Conservation (phyloP, 2,888 invertebrate genomes). For the Sesia apiformis region DNA sequence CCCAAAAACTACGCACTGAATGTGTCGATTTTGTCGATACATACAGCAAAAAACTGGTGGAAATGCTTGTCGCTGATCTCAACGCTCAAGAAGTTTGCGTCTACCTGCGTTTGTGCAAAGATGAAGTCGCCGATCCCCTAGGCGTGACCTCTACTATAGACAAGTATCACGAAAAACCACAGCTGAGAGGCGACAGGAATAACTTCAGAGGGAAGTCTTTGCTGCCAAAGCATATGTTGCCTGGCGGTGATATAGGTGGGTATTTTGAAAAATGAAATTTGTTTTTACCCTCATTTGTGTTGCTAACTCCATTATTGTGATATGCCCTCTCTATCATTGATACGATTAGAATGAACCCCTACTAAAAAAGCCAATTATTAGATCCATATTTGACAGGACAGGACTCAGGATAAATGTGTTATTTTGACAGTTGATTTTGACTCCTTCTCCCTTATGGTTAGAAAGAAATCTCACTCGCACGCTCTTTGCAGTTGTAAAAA, state of each 20-base stretch:
- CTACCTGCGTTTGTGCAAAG: slow-evolving; percentile 82
- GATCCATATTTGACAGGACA: too few relatives aligned
- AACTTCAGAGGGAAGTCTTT: slow-evolving; percentile 38
- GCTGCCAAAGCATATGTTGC: slow-evolving; percentile 42
- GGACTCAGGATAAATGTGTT: too few relatives aligned
- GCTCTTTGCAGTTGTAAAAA: too few relatives aligned
- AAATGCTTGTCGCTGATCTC: slow-evolving; percentile 85
- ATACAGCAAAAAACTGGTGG: slow-evolving; percentile 84
- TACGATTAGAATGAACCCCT: too few relatives aligned
- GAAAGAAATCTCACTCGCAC: too few relatives aligned
- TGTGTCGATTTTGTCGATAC: slow-evolving; percentile 85
- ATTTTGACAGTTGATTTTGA: too few relatives aligned
- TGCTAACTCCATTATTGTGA: too few relatives aligned
- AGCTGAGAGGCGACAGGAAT: slow-evolving; percentile 47
- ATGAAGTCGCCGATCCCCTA: slow-evolving; percentile 44
- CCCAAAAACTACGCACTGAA: slow-evolving; percentile 75
- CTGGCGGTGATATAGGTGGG: slow-evolving; percentile 63
- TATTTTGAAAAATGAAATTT: not conserved
- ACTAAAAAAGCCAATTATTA: too few relatives aligned
- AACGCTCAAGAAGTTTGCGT: slow-evolving; percentile 81
- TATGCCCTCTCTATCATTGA: too few relatives aligned
- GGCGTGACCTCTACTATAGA: slow-evolving; percentile 36
- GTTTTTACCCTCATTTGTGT: too few relatives aligned
- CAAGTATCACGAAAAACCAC: slow-evolving; percentile 50
- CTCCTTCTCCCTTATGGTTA: too few relatives aligned